Base-by-base conservation (phyloP, 2,888 invertebrate species). In the Idaea dimidiata region DNA sequence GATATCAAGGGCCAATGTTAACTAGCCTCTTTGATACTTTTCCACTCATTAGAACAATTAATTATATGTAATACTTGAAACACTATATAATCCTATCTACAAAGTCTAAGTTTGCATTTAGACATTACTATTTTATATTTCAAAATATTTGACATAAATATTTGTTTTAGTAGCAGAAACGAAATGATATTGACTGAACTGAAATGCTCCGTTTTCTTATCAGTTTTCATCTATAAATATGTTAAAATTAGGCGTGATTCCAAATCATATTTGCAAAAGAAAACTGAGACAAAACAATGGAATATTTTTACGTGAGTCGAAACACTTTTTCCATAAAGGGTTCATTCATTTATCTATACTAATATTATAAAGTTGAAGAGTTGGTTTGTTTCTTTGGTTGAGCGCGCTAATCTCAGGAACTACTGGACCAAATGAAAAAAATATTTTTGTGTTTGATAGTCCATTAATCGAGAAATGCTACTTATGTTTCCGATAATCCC, bases 21-120 rank as follows among this genome's bases (percentile, higher is more conserved):
- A 43, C 73, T 72, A 75, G 69, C 72, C 70, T 76, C 73, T 73
- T 72, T 71, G 71, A 79, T 77, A 83, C 66, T 80, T 81, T 82
- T 83, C 79, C 82, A 82, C 43, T 43, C 43, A 43, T 43, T 43
- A 43, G 43, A 43, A 43, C 43, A 43, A 43, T 43, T 43, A 7
- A 24, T 24, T 24, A 24, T 24, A 24, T 24, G 1, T 24, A 24
- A 3, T 73, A 66, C 68, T 67, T 72, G 72, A 71, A 71, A 71
- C 74, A 72, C 68, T 64, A 68, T 24, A 3, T 24, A 43, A 43
- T 14, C 10, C 10, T 43, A 43, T 10, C 43, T 43, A 43, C 43
- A 43, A 14, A 43, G 3, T 43, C 43, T 10, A 43, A 43, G 43
- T 43, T 43, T 43, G 43, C 43, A 10, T 10, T 43, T 7, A 8